Evolutionary conservation across 2,888 invertebrate species (phyloP).

Genomic region (Malacosoma neustria): DNA sequence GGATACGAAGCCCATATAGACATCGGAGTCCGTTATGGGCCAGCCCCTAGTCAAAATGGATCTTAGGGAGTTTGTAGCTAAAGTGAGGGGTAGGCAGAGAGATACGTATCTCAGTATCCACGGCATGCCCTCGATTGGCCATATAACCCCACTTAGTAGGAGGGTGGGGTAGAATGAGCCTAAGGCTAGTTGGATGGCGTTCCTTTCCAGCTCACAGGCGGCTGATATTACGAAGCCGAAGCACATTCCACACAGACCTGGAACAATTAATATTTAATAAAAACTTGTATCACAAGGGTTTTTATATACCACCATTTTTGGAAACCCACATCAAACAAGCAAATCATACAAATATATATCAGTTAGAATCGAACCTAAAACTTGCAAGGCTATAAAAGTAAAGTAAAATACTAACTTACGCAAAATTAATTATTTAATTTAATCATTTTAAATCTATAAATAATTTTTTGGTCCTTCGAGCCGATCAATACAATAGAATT

Average conservation of each 20-base stretch:
- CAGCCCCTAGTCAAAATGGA: conserved; percentile 92
- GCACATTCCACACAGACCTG: conserved; percentile 94
- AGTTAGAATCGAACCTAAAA: too few relatives aligned
- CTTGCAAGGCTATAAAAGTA: too few relatives aligned
- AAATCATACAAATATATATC: too few relatives aligned
- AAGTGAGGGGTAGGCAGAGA: conserved; percentile 87
- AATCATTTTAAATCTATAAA: too few relatives aligned
- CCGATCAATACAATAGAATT: too few relatives aligned
- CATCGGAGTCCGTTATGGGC: conserved; percentile 85
- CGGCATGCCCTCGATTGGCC: conserved; percentile 98
- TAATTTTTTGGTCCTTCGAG: too few relatives aligned
- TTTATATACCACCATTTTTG: too few relatives aligned
- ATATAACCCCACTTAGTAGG: conserved; percentile 93
- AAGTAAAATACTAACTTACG: too few relatives aligned
- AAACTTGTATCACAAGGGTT: too few relatives aligned
- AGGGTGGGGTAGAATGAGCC: conserved; percentile 97
- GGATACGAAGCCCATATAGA: conserved; percentile 91
- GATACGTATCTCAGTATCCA: conserved; percentile 87
- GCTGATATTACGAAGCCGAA: conserved; percentile 96
- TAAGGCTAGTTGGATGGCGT: conserved; percentile 93
- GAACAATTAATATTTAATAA: too few relatives aligned
- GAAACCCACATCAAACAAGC: too few relatives aligned
- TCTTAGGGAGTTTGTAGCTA: conserved; percentile 93
- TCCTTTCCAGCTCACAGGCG: conserved; percentile 91
- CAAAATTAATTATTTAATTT: too few relatives aligned